Conservation (phyloP, 2,888 invertebrate genomes). For the Diarsia mendica region DNA sequence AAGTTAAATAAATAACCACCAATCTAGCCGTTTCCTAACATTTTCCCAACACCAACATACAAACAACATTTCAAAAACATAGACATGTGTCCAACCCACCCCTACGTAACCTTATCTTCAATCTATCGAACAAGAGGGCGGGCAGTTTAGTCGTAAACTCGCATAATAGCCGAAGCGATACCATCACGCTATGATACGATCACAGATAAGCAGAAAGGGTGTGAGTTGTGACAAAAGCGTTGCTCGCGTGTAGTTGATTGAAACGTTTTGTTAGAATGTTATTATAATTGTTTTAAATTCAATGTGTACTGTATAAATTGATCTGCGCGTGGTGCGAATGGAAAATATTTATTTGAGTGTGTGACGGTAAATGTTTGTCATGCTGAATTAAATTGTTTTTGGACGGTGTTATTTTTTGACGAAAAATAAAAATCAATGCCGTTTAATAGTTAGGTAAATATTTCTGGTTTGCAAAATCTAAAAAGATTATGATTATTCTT, state of each 20-base stretch:
- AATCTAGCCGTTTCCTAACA: neutral
- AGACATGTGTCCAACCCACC: slow-evolving; percentile 64
- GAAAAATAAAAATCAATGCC: neutral
- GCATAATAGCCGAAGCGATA: slow-evolving; percentile 66
- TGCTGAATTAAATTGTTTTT: neutral
- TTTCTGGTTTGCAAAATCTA: too few species aligned
- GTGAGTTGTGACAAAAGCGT: slow-evolving; percentile 65
- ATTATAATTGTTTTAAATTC: slow-evolving; percentile 58
- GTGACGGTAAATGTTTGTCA: slow-evolving; percentile 1
- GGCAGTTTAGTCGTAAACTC: slow-evolving; percentile 65
- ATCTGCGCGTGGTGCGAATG: slow-evolving; percentile 26
- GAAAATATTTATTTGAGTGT: slow-evolving; percentile 30
- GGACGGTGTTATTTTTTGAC: neutral
- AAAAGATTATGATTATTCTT: too few species aligned
- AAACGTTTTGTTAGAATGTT: slow-evolving; percentile 62
- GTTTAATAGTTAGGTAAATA: neutral
- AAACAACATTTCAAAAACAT: slow-evolving; percentile 14
- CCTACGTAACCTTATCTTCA: slow-evolving; percentile 68
- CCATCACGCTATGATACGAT: slow-evolving; percentile 63
- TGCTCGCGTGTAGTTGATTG: slow-evolving; percentile 59
- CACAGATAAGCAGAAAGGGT: slow-evolving; percentile 66
- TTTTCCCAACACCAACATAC: neutral
- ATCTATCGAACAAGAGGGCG: slow-evolving; percentile 73
- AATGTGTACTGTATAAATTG: slow-evolving; percentile 34
- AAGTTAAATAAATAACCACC: neutral